Conservation (phyloP, 2,797 vertebrate genomes). For the Acestrorhynchus altus region DNA sequence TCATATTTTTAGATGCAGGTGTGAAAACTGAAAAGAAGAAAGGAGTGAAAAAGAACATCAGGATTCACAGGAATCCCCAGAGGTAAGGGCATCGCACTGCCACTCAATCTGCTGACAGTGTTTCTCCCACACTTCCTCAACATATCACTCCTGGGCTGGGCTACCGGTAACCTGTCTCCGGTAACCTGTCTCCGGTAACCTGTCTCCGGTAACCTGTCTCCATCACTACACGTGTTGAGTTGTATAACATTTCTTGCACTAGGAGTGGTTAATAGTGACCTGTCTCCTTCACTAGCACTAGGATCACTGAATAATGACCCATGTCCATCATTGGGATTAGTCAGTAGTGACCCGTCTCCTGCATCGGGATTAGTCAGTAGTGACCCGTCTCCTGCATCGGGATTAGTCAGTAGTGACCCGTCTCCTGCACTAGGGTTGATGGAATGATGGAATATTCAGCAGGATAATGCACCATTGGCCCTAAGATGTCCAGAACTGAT, state of each 20-base stretch:
- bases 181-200: neutral
- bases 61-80: slow-evolving; percentile 8
- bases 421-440: neutral
- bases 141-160: neutral
- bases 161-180: neutral
- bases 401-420: neutral
- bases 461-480: too few species aligned
- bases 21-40: slow-evolving; percentile 16
- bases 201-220: neutral
- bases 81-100: neutral
- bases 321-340: neutral
- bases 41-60: neutral
- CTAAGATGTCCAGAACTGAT: too few species aligned
- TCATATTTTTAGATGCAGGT: slow-evolving; percentile 51
- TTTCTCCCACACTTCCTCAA: neutral
- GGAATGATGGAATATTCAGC: too few species aligned
- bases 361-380: neutral
- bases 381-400: neutral
- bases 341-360: neutral
- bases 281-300: neutral
- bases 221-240: neutral
- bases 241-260: neutral
- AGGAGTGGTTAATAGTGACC: neutral
- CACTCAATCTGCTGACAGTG: slow-evolving; percentile 4
- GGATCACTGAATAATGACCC: neutral